Base-by-base conservation (phyloP, 2,113 vertebrate genomes). In the Helogale parvula region DNA sequence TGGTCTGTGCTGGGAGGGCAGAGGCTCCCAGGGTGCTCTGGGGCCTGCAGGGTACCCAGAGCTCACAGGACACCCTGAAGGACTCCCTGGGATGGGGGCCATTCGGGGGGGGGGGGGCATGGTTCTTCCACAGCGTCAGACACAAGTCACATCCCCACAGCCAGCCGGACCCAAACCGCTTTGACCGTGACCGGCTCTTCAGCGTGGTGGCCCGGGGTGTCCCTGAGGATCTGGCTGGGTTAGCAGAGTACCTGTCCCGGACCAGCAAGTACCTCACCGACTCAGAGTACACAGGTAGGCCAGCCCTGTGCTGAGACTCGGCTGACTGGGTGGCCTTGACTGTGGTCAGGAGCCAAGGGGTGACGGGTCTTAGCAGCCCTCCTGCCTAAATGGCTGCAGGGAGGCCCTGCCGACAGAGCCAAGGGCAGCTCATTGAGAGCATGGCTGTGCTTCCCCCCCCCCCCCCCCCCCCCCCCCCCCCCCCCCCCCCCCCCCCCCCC, bases 211-310 rank as follows among this genome's bases (percentile, higher is more conserved):
- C 99, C 29, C 98, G 98, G 45, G 98, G 99, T 45, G 98, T 99
- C 9, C 98, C 99, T 0, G 92, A 93, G 65, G 98, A 98, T 0
- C 98, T 99, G 96, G 96, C 98, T 0, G 99, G 99, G 17, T 98
- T 99, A n/a, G 52, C 98, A 0, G 98, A 98, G n/a, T 99, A 99
- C 95, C 98, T 99, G 97, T 50, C 85, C 25, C 98, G 92, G 91
- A 99, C 95, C 83, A 98, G 98, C 98, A 99, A 99, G 97, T 99
- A 98, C 71, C 99, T 99, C 96, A 99, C 99, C 0, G 98, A 99
- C 98, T 97, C 98, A 0, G 97, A 99, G 82, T 99, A 99, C 99
- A 99, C 98, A 99, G 99, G 99, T 99, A 98, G 21, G 27, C 13
- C 90, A 52, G 60, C 38, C 35, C 52, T 66, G 1, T 33, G 25